Evolutionary conservation across 2,888 invertebrate species (phyloP).

Genomic region (Brassicogethes aeneus): DNA sequence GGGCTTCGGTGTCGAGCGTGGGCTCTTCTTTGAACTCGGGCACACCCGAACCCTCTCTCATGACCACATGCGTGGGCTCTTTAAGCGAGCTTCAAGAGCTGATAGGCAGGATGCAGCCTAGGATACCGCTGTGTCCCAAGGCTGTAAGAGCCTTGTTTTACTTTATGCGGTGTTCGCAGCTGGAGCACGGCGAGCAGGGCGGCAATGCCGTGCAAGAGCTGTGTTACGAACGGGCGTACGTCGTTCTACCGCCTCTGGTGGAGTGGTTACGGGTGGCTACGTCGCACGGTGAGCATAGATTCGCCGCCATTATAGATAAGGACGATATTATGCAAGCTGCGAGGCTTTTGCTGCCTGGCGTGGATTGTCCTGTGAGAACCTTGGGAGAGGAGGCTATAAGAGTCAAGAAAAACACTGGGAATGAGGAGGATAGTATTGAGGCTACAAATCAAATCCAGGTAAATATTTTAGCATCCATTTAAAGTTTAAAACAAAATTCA

Average conservation of each 20-base stretch:
- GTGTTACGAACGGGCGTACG: conserved; percentile 80
- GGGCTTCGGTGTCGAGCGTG: conserved; percentile 48
- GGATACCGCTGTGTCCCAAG: conserved; percentile 48
- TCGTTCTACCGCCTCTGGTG: conserved; percentile 80
- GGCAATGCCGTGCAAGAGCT: conserved; percentile 47
- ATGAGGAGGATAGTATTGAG: conserved; percentile 35
- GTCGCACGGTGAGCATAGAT: conserved; percentile 74
- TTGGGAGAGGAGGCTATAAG: conserved; percentile 53
- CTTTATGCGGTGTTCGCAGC: conserved; percentile 86
- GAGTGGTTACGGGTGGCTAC: conserved; percentile 82
- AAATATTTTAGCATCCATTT: conserved; percentile 1
- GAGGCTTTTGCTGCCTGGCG: conserved; percentile 72
- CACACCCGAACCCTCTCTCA: conserved; percentile 57
- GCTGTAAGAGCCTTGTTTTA: conserved; percentile 79
- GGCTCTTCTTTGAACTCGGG: conserved; percentile 38
- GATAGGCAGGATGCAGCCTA: conserved; percentile 51
- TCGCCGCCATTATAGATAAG: conserved; percentile 61
- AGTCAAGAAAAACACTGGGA: conserved; percentile 33
- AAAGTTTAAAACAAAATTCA: no score
- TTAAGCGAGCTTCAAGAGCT: conserved; percentile 69
- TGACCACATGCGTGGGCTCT: conserved; percentile 85
- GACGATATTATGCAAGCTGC: conserved; percentile 88
- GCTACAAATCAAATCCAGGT: conserved; percentile 38
- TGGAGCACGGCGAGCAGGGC: conserved; percentile 39
- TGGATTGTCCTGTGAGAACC: conserved; percentile 78